Percentiles rank a stretch among this genome's conserved stretches.
These are phyloP conservation scores for Nomada ferruginata DNA, from an alignment of 2,888 invertebrate species.

Conservation along the genomic window DNA sequence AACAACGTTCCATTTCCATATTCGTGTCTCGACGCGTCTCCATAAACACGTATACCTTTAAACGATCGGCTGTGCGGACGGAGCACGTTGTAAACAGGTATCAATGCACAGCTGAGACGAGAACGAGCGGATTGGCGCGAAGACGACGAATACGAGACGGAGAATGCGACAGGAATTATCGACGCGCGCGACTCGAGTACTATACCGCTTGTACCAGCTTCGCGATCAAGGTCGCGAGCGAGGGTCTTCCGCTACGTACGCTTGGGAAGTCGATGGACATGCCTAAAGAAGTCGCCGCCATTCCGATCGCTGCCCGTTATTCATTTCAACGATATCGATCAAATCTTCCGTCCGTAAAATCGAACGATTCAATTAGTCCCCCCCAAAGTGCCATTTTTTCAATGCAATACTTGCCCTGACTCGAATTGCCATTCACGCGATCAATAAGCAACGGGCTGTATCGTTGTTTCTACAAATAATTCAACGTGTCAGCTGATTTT, in stretches of 20 bases:
- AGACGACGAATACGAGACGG: constrained; percentile 54
- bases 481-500: too few relatives aligned
- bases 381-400: too few relatives aligned
- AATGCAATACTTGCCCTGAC: too few relatives aligned
- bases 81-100: constrained; percentile 47
- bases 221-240: constrained; percentile 68
- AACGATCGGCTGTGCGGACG: background rate
- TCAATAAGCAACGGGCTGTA: too few relatives aligned
- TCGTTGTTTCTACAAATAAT: too few relatives aligned
- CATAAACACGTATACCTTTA: background rate
- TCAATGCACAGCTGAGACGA: constrained; percentile 51
- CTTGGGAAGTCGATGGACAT: constrained; percentile 59
- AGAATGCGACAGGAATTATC: constrained; percentile 70
- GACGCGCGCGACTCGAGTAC: constrained; percentile 67
- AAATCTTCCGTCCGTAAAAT: background rate
- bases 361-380: background rate
- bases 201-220: constrained; percentile 60
- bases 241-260: constrained; percentile 59
- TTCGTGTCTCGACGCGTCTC: background rate
- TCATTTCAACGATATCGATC: background rate
- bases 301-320: background rate
- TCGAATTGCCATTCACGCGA: too few relatives aligned
- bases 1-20: too few relatives aligned
- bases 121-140: constrained; percentile 53
- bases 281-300: constrained; percentile 26